Conservation (phyloP, 2,888 invertebrate species). For the Ectemnius cavifrons region DNA sequence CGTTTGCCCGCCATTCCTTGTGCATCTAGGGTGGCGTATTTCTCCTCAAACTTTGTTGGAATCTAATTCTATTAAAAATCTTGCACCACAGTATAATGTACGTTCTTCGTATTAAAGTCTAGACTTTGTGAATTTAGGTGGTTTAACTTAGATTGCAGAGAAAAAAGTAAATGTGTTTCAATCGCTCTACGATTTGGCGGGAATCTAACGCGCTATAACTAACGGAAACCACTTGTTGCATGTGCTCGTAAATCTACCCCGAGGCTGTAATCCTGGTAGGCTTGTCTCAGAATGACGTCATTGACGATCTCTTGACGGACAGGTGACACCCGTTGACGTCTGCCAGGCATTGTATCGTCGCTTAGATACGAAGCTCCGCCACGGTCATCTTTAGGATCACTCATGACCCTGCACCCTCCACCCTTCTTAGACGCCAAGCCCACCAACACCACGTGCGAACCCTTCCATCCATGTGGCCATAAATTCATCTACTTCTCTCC, state of each 20-base stretch:
- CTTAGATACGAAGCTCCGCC: conserved; percentile 12
- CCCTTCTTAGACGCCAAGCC: background rate
- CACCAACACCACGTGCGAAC: conserved; percentile 23
- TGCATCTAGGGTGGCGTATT: too few relatives aligned
- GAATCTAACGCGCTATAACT: conserved; percentile 9
- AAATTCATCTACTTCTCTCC: conserved; percentile 68
- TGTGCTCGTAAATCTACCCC: conserved; percentile 75
- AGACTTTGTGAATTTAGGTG: too few relatives aligned
- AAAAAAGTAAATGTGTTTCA: too few relatives aligned
- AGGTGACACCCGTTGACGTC: conserved; percentile 63
- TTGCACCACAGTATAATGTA: background rate
- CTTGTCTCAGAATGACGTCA: conserved; percentile 77
- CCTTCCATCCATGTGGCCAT: conserved; percentile 43
- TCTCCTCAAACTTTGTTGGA: background rate
- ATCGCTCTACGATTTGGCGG: background rate
- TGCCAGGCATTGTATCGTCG: conserved; percentile 28
- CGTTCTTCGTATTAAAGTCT: too few relatives aligned
- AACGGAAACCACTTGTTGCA: conserved; percentile 68
- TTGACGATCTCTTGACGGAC: conserved; percentile 76
- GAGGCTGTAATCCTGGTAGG: conserved; percentile 77
- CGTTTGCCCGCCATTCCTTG: conserved; percentile 17
- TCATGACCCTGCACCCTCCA: conserved; percentile 29
- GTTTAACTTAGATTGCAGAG: too few relatives aligned
- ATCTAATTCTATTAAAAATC: background rate
- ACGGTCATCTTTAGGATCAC: conserved; percentile 6